Base-by-base conservation (phyloP, 2,113 vertebrate species). In the Salvelinus alpinus region DNA sequence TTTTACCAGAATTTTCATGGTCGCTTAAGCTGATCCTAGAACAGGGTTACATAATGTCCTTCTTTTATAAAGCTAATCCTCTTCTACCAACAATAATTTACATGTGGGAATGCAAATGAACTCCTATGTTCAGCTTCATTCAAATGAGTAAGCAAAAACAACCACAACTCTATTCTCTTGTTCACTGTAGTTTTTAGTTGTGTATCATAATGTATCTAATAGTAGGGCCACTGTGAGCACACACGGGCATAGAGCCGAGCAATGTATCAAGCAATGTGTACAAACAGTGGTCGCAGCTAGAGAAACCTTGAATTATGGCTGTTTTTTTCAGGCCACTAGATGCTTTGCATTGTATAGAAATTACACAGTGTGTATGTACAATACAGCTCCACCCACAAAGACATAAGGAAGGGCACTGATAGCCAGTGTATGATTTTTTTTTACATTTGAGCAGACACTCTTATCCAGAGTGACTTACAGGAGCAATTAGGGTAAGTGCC, bases 81-180 rank as follows among this genome's bases (percentile, higher is more conserved):
- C 38, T 44, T 44, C 38, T 44, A 44, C 38, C 38, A 44, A 44
- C 38, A 44, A 44, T 11, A 44, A 44, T 44, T 44, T 9, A 44
- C 2, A 44, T 44, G 38, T 44, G 9, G 38, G 9, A 44, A 44
- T 44, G 38, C 38, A 44, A 44, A 44, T 44, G 0, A 44, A 44
- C 38, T 44, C 9, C 1, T 44, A 44, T 44, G 38, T 44, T 25
- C 3, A 54, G 13, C 13, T 57, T 14, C 16, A 84, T 74, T 72
- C 59, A 83, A 82, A 88, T 81, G 48, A 64, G 18, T 4, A 72
- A 48, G 22, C 27, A 74, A 27, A 79, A 72, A 64, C 64, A 24
- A 54, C 16, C 2, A 14, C 3, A n/a, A 59, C 13, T 20, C 3
- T 18, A 5, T 18, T 57, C 54, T 57, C 54, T 57, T 13, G 51